Conservation (phyloP, 2,113 vertebrate species). For the Ciconia boyciana region DNA sequence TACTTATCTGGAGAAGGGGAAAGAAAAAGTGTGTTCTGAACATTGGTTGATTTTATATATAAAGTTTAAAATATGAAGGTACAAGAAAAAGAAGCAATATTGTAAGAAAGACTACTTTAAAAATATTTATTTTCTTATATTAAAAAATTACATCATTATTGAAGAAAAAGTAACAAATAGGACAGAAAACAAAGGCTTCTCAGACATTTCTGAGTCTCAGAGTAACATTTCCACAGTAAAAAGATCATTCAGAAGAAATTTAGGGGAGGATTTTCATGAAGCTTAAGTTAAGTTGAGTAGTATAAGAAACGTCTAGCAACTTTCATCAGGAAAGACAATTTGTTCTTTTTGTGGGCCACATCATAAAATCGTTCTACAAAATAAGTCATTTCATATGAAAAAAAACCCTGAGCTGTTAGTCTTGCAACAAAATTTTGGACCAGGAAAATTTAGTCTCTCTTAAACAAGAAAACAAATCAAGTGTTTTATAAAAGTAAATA, state of each 20-base stretch:
- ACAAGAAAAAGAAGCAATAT: background rate
- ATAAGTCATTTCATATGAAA: background rate
- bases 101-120: background rate
- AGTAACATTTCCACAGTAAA: background rate
- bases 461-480: background rate
- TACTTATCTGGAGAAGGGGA: background rate
- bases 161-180: background rate
- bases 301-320: background rate
- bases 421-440: background rate
- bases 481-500: background rate
- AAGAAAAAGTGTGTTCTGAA: background rate
- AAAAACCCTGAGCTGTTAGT: background rate
- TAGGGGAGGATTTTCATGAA: background rate
- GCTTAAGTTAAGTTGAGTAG: background rate
- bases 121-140: background rate
- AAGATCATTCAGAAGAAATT: background rate
- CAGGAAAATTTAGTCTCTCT: background rate
- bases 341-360: background rate
- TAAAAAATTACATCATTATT: background rate
- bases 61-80: background rate
- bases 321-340: background rate
- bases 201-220: background rate
- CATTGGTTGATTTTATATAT: background rate
- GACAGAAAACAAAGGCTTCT: background rate
- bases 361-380: background rate